Conservation (phyloP, 37 sponge, comb jelly and placozoan species). For the Bolinopsis microptera region DNA sequence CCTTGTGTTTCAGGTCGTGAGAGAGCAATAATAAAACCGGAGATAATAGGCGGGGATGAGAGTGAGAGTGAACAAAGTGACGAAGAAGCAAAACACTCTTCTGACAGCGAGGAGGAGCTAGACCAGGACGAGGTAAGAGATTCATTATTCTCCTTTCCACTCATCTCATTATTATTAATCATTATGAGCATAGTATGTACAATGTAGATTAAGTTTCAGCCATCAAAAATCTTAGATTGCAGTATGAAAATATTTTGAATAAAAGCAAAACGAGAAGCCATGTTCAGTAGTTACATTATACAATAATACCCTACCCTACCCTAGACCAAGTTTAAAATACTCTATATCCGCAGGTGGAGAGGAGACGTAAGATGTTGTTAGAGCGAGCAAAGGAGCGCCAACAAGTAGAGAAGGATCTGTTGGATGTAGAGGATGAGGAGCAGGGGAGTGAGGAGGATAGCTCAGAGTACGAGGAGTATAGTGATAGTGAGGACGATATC, state of each 20-base stretch:
- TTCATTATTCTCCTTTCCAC: too few relatives aligned
- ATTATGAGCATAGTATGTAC: too few relatives aligned
- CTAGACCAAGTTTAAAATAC: too few relatives aligned
- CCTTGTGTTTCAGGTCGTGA: constrained; percentile 40
- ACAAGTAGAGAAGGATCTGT: constrained; percentile 67
- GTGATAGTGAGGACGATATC: constrained; percentile 91
- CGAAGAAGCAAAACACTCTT: constrained; percentile 48
- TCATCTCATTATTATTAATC: too few relatives aligned
- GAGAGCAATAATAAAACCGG: constrained; percentile 36
- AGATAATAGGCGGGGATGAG: constrained; percentile 40
- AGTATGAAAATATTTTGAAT: too few relatives aligned
- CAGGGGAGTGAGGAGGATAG: constrained; percentile 73
- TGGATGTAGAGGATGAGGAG: constrained; percentile 69
- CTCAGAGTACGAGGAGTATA: constrained; percentile 93
- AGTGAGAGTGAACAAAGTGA: constrained; percentile 72
- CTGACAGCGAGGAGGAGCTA: constrained; percentile 62
- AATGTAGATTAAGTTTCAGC: too few relatives aligned
- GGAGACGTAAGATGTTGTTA: constrained; percentile 62
- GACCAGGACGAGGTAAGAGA: constrained; percentile 61
- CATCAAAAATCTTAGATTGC: too few relatives aligned
- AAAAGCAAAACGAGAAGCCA: too few relatives aligned
- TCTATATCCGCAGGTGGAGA: constrained; percentile 67
- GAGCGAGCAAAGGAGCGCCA: constrained; percentile 67
- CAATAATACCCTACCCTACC: too few relatives aligned
- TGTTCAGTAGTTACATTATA: too few relatives aligned